Base-by-base conservation (phyloP, 2,888 invertebrate genomes). In the Melanophora roralis region DNA sequence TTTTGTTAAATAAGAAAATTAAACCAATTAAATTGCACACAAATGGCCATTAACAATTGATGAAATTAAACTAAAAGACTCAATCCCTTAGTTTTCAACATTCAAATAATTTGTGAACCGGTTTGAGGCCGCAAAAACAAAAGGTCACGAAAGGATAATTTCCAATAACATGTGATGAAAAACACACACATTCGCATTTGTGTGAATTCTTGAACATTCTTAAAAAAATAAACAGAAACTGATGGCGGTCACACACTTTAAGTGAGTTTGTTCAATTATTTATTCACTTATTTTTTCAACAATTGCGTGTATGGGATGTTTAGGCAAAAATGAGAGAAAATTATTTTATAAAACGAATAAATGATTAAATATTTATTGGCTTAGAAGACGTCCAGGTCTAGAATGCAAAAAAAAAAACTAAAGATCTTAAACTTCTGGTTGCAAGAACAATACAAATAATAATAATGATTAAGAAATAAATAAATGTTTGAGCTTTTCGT, bases 141-240 rank as follows among this genome's bases (percentile, higher is more conserved):
- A 74, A 81, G 82, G 83, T 81, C 83, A 83, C 83, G 83, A 83
- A 83, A 82, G 83, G 83, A 83, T 82, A 82, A 81, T 81, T 81
- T 72, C 49, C 47, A 69, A 65, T 69, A 77, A 78, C 81, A 81
- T 77, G 78, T 78, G 65, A 78, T 71, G 65, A 53, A 32, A 71
- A 51, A 51, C 53, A n/a, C 11, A 72, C 53, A 71, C 47, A 57
- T 19, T 57, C 32, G 53, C 57, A 73, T 19, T 14, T 34, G 8
- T 3, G 57, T 53, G 34, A 27, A 16, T 47, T 38, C 55, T 55
- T 32, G 40, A 27, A 59, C 34, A 67, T 14, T 23, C 1, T 53
- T 67, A 57, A 65, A 19, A 51, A 74, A 74, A 64, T 67, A 36
- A 8, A 47, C n/a, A n/a, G n/a, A 53, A 43, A 74, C 45, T 64